Base-by-base conservation (phyloP, 2,797 vertebrate genomes). In the Ambastaia sidthimunki region DNA sequence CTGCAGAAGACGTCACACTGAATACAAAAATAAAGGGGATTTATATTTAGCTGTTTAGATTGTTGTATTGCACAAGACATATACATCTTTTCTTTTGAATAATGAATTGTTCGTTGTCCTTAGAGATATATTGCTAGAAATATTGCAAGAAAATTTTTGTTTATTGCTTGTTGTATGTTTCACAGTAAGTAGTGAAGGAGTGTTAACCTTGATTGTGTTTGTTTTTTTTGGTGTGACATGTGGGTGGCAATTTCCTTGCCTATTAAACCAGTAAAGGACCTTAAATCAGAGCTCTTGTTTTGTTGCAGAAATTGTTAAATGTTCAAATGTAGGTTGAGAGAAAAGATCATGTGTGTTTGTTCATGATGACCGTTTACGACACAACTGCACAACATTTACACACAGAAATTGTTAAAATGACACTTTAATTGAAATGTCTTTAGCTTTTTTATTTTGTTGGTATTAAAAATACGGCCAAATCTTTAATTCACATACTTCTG, bases 41-140 rank as follows among this genome's bases (percentile, higher is more conserved):
- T 21, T 11, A 77, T 60, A 59, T 47, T 69, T 76, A 74, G 41
- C 31, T 63, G 1, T 66, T 71, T 67, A 62, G 52, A 71, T 60
- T 67, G 52, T 4, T 11, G n/a, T 54, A 47, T 71, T 11, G 0
- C 54, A 48, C 23, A 77, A 28, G 28, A 28, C 28, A 28, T 48
- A 18, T 57, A 3, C 12, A 50, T 18, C 3, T 50, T 15, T 28
- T 62, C 13, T 18, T 4, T 62, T 6, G 15, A 12, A 31, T 62
- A 3, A 62, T 62, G 6, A 2, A 28, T 28, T 62, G 34, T 44
- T 11, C 57, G 62, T 19, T 55, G 62, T 67, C n/a, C 48, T 67
- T 76, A 5, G 37, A 67, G 19, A 68, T 7, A 9, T n/a, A n/a
- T 31, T 16, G 9, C 13, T 52, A n/a, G 19, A 67, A 65, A 65